Evolutionary conservation across 2,113 vertebrate genomes (phyloP).

Genomic region (Vicugna pacos): DNA sequence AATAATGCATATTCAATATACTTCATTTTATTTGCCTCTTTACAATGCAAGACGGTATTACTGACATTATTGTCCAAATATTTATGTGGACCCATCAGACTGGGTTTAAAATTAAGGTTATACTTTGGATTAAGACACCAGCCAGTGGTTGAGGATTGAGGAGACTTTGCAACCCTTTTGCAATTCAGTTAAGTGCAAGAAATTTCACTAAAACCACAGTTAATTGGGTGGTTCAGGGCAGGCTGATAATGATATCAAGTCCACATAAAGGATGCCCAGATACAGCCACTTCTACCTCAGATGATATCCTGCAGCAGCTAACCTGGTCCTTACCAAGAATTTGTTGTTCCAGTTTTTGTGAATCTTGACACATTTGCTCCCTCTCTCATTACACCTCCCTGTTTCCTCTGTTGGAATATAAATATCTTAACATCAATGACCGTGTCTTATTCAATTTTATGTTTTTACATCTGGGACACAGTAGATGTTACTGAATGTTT

Average conservation of each 20-base stretch:
- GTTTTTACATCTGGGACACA: background rate
- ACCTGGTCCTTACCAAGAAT: background rate
- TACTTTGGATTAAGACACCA: constrained; percentile 13
- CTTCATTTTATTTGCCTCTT: background rate
- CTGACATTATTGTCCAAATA: background rate
- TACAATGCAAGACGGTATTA: background rate
- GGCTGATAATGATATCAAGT: background rate
- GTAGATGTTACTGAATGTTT: background rate
- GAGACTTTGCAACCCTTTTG: background rate
- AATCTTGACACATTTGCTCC: background rate
- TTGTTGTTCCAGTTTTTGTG: background rate
- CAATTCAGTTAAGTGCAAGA: background rate
- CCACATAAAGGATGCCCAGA: background rate
- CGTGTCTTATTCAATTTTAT: background rate
- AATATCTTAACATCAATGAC: background rate
- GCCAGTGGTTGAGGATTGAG: background rate
- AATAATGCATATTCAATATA: background rate
- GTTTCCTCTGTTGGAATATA: background rate
- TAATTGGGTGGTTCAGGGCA: constrained; percentile 9
- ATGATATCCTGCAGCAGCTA: background rate
- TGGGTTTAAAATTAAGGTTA: background rate
- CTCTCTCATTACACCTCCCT: background rate
- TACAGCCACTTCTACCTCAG: background rate
- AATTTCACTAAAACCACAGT: constrained; percentile 14
- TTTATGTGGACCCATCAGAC: constrained; percentile 19